These are phyloP conservation scores for Tetramorium bicarinatum DNA, from an alignment of 2,888 invertebrate genomes.

Conservation along the genomic window DNA sequence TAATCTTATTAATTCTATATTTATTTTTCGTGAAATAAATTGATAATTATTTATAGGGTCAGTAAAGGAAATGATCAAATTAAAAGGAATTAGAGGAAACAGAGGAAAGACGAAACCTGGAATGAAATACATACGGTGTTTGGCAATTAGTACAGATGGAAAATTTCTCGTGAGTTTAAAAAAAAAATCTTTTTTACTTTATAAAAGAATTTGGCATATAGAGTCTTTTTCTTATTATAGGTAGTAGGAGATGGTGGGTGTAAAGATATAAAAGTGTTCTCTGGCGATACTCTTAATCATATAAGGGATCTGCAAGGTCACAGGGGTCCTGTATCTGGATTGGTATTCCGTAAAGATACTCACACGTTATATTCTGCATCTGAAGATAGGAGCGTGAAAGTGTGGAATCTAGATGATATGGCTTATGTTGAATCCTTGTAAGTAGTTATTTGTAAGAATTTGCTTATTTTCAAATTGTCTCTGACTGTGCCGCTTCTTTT, in stretches of 20 bases:
- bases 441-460: slow-evolving; percentile 76
- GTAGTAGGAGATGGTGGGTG: slow-evolving; percentile 90
- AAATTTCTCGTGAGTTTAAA: slow-evolving; percentile 91
- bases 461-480: not conserved
- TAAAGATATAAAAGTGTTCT: slow-evolving; percentile 94
- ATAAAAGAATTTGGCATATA: slow-evolving; percentile 68
- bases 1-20: not conserved
- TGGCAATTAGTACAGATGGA: slow-evolving; percentile 89
- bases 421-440: slow-evolving; percentile 97
- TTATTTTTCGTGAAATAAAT: not conserved
- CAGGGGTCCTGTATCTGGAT: slow-evolving; percentile 91
- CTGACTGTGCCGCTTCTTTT: not conserved
- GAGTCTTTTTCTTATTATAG: slow-evolving; percentile 78
- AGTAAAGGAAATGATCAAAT: slow-evolving; percentile 89
- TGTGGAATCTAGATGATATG: slow-evolving; percentile 99
- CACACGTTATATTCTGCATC: slow-evolving; percentile 94
- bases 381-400: slow-evolving; percentile 94
- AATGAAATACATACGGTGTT: slow-evolving; percentile 80
- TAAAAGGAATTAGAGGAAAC: slow-evolving; percentile 84
- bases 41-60: slow-evolving; percentile 86
- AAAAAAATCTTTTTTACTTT: slow-evolving; percentile 12
- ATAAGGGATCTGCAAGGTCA: slow-evolving; percentile 94
- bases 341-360: slow-evolving; percentile 94
- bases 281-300: slow-evolving; percentile 91
- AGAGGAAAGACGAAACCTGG: slow-evolving; percentile 78